Base-by-base conservation (phyloP, 2,113 vertebrate genomes). In the Macquaria australasica region DNA sequence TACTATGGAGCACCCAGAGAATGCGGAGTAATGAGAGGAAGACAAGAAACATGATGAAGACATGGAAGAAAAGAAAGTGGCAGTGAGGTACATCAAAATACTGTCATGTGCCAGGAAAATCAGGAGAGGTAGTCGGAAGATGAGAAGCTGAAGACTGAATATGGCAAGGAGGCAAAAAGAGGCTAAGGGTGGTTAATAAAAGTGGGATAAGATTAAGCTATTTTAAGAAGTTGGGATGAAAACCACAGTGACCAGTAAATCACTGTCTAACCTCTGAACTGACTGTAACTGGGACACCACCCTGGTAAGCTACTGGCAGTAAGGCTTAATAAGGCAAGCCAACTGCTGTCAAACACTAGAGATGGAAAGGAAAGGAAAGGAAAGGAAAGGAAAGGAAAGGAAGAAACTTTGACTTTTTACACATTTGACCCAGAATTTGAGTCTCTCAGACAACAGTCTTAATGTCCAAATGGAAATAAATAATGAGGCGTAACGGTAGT, bases 151-250 rank as follows among this genome's bases (percentile, higher is more conserved):
- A 62, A 43, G 28, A 6, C 8, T 28, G 15, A 43, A 69, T 8
- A 69, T 43, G 45, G 25, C 20, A 51, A 3, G 3, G 21, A 34
- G 50, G 43, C 15, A 41, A 63, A 1, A 81, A 15, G 51, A 60
- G 23, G 28, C 37, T 25, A 37, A 75, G 15, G 12, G 10, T 0
- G 23, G 20, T 48, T 5, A 79, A 55, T 56, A 75, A 69, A 70
- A 58, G 71, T 58, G 20, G 18, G 41, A 73, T 58, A 67, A 81
- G 80, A 86, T 86, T 67, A 50, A 60, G 56, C 15, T 84, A 51
- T 85, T 77, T 84, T 68, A 73, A 81, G 69, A 60, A 62, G 43
- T 62, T 67, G 20, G 48, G 39, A 62, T 79, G 77, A 79, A 79
- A 84, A 76, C 8, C 43, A 81, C 62, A 76, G 51, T 59, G 75